Conservation (phyloP, 2,113 vertebrate genomes). For the Antechinus stuartii region DNA sequence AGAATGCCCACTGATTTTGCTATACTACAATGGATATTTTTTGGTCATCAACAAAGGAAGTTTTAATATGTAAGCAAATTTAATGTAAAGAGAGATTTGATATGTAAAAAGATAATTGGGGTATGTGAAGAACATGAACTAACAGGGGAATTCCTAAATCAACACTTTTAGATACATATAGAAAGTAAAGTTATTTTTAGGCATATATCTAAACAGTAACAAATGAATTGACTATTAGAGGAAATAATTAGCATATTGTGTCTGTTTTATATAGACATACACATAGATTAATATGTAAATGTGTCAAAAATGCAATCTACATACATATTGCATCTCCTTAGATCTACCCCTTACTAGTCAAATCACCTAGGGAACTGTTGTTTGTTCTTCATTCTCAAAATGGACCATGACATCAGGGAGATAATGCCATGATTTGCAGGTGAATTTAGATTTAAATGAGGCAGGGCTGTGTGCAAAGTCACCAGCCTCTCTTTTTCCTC, state of each 20-base stretch:
- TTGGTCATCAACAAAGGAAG: not conserved
- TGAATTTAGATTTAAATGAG: too few species aligned
- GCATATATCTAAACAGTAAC: not conserved
- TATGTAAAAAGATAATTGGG: not conserved
- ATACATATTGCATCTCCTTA: not conserved
- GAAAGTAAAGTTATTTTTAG: not conserved
- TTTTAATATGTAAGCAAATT: not conserved
- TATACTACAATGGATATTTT: not conserved
- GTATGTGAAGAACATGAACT: not conserved
- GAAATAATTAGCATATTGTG: not conserved
- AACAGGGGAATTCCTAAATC: not conserved
- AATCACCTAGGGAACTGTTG: not conserved
- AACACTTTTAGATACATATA: not conserved
- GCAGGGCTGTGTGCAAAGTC: too few species aligned
- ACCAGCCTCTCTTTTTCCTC: too few species aligned
- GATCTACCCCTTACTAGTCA: not conserved
- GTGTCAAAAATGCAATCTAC: not conserved
- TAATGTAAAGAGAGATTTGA: not conserved
- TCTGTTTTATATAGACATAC: not conserved
- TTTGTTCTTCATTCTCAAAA: too few species aligned
- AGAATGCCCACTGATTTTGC: not conserved
- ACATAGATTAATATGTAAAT: not conserved
- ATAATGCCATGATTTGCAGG: too few species aligned
- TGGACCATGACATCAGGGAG: too few species aligned
- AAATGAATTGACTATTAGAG: not conserved